phyloP scores from a whole-genome alignment of 2,797 vertebrate genomes.

The Schizopygopsis pylzovi region DNA sequence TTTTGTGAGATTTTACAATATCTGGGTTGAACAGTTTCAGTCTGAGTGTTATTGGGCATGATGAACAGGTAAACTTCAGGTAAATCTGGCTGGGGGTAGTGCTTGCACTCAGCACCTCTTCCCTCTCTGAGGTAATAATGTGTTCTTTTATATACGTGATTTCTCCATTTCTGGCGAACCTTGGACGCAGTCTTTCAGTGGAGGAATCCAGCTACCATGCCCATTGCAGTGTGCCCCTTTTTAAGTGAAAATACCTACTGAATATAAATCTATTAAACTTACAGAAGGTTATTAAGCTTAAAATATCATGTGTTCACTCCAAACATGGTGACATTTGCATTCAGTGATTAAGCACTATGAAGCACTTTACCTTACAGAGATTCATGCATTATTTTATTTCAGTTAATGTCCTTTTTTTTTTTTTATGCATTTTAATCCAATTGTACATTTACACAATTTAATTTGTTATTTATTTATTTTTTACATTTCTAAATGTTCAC shows the following conservation, averaged over 20 bases:
- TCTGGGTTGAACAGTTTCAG: background rate
- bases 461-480: background rate
- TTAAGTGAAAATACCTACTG: background rate
- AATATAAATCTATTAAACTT: background rate
- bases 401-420: background rate
- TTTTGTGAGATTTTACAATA: background rate
- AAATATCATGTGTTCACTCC: background rate
- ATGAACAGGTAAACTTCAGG: background rate
- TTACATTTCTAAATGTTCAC: background rate
- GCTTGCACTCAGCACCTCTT: background rate
- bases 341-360: background rate
- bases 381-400: background rate
- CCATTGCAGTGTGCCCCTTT: background rate
- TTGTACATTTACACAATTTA: background rate
- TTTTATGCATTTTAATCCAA: background rate
- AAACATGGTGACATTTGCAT: background rate
- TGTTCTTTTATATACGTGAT: background rate
- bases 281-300: background rate
- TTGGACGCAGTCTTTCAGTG: background rate
- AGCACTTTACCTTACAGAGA: background rate
- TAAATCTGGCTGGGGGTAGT: background rate
- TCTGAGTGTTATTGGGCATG: background rate
- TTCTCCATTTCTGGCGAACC: background rate
- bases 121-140: background rate
- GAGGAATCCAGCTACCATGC: background rate